Base-by-base conservation (phyloP, 2,113 vertebrate genomes). In the Indicator maculatus region DNA sequence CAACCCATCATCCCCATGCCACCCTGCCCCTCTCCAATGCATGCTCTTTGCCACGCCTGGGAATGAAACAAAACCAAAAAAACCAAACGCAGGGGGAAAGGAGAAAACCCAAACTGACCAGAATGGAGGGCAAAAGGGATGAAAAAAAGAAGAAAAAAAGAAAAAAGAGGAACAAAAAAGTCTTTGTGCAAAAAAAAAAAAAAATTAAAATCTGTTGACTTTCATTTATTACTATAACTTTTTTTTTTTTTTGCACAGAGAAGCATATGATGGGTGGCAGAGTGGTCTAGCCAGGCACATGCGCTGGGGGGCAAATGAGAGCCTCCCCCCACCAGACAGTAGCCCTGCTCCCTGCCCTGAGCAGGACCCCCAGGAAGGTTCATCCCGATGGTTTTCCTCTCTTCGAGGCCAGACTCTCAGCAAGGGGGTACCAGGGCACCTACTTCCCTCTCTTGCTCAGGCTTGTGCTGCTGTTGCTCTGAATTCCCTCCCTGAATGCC, bases 1-100 rank as follows among this genome's bases (percentile, higher is more conserved):
- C 23, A 52, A 52, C 50, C 83, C 17, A 2, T 16, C 15, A 19
- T 44, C 45, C 66, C 88, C 82, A 61, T 67, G 12, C 53, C 81
- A 20, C 52, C 89, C 89, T 63, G 90, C 78, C 82, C 81, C 89
- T 90, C 94, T 97, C 95, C 96, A 91, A 97, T 97, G 98, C 98
- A 98, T 98, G 98, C 97, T 97, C 96, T 97, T 96, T n/a, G 94
- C 97, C 97, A 91, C 93, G 88, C 90, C 69, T 79, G 92, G 97
- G 96, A 97, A 96, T 94, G 97, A 97, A 97, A 94, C 56, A 55
- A 90, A 96, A 96, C 90, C 73, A 81, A 93, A 69, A n/a, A 30
- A 31, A 52, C 4, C 18, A 59, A 86, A 80, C 0, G 9, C 26
- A 63, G 69, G 56, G 89, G 69, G 9, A 74, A 66, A 33, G 45